These are phyloP conservation scores for Crotalus helleri DNA, from an alignment of 2,113 vertebrate species.

Conservation along the genomic window DNA sequence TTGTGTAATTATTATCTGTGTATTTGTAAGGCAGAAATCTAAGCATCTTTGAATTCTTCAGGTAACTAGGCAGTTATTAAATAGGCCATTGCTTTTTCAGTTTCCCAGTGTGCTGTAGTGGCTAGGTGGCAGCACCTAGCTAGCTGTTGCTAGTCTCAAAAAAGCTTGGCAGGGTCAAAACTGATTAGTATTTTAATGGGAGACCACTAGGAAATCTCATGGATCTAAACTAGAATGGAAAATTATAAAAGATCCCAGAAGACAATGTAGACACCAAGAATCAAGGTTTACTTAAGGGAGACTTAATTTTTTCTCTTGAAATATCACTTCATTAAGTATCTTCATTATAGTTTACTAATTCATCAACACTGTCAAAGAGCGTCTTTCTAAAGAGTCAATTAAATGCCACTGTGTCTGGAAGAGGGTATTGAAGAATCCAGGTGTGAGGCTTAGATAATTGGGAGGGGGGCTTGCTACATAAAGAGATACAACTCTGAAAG, in stretches of 20 bases:
- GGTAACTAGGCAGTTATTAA: not conserved
- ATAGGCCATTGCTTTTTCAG: not conserved
- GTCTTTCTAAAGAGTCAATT: not conserved
- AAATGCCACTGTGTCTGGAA: not conserved
- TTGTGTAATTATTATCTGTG: not conserved
- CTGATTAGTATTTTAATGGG: not conserved
- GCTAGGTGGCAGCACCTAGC: not conserved
- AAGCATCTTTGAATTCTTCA: not conserved
- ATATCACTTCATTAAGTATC: not conserved
- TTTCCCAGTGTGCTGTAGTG: not conserved
- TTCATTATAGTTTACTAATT: not conserved
- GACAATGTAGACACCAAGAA: not conserved
- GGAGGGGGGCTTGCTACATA: not conserved
- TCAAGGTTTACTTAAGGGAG: not conserved
- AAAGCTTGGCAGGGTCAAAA: not conserved
- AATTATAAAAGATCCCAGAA: not conserved
- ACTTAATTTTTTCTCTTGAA: not conserved
- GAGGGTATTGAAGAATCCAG: not conserved
- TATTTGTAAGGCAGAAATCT: not conserved
- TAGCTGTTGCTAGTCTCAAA: not conserved
- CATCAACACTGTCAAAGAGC: not conserved
- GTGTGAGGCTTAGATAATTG: not conserved
- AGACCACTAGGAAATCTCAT: not conserved
- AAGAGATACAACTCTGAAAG: not conserved
- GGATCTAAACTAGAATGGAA: not conserved